Evolutionary conservation across 2,113 vertebrate genomes (phyloP).

Genomic region (Collichthys lucidus): DNA sequence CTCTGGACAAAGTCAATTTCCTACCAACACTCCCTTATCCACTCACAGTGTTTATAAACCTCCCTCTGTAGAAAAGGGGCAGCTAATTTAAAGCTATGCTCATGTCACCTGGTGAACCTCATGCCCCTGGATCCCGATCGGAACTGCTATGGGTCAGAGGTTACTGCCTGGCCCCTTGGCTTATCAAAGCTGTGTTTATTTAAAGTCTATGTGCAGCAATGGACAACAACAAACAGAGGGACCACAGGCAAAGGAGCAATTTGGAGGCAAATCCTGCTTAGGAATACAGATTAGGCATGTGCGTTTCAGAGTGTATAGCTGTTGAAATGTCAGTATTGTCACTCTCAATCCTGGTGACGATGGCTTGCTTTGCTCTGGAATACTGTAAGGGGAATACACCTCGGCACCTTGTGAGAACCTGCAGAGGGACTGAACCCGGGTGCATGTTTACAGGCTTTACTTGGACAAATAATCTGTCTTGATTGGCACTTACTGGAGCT

Average conservation of each 20-base stretch:
- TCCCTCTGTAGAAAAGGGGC: conserved; percentile 47
- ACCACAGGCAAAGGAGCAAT: conserved; percentile 68
- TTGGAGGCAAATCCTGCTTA: conserved; percentile 67
- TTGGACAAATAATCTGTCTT: conserved; percentile 66
- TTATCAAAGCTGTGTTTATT: conserved; percentile 85
- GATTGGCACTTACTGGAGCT: conserved; percentile 55
- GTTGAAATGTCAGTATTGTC: conserved; percentile 70
- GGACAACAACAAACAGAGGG: conserved; percentile 76
- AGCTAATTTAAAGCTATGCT: conserved; percentile 71
- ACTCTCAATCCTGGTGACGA: conserved; percentile 71
- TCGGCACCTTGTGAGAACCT: conserved; percentile 66
- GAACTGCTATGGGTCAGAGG: conserved; percentile 80
- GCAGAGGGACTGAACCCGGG: conserved; percentile 34
- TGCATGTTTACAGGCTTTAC: conserved; percentile 55
- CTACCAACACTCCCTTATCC: conserved; percentile 65
- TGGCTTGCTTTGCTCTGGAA: conserved; percentile 74
- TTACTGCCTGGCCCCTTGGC: conserved; percentile 68
- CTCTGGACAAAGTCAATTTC: conserved; percentile 78
- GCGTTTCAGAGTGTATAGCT: conserved; percentile 40
- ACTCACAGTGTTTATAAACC: conserved; percentile 75
- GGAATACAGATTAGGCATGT: conserved; percentile 66
- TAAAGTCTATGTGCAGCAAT: conserved; percentile 77
- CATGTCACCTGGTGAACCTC: conserved; percentile 81
- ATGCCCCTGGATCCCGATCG: conserved; percentile 67
- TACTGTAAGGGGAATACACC: conserved; percentile 71